phyloP scores from a whole-genome alignment of 2,113 vertebrate species.

The Erythrocercus mccallii region DNA sequence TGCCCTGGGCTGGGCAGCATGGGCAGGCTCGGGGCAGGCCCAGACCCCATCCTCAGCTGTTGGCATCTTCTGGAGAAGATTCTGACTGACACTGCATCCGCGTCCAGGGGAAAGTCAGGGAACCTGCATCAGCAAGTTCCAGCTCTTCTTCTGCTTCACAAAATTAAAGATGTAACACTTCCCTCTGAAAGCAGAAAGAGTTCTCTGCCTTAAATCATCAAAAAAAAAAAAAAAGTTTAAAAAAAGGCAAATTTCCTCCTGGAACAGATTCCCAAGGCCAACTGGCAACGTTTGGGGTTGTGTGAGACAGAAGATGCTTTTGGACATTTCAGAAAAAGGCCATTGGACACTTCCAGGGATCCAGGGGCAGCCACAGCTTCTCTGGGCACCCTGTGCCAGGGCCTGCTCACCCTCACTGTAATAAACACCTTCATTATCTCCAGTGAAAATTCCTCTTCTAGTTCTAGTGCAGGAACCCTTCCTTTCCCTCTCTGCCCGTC shows the following conservation, averaged over 20 bases:
- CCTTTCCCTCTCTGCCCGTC: rapidly evolving
- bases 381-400: not conserved
- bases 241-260: not conserved
- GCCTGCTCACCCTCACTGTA: rapidly evolving
- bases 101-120: not conserved
- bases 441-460: not conserved
- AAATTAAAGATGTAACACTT: not conserved
- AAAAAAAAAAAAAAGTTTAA: not conserved
- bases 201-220: not conserved
- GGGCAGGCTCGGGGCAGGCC: rapidly evolving
- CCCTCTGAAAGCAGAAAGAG: not conserved
- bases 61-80: not conserved
- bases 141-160: not conserved
- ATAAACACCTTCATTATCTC: not conserved
- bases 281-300: rapidly evolving
- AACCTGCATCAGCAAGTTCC: not conserved
- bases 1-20: rapidly evolving
- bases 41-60: not conserved
- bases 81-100: not conserved
- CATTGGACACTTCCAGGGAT: not conserved
- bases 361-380: not conserved
- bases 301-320: not conserved
- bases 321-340: not conserved
- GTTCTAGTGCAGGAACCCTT: not conserved
- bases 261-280: not conserved